Percentiles rank a stretch among this genome's conserved stretches.
These are phyloP conservation scores for Bos javanicus DNA, from an alignment of 2,113 vertebrate genomes.

Conservation along the genomic window DNA sequence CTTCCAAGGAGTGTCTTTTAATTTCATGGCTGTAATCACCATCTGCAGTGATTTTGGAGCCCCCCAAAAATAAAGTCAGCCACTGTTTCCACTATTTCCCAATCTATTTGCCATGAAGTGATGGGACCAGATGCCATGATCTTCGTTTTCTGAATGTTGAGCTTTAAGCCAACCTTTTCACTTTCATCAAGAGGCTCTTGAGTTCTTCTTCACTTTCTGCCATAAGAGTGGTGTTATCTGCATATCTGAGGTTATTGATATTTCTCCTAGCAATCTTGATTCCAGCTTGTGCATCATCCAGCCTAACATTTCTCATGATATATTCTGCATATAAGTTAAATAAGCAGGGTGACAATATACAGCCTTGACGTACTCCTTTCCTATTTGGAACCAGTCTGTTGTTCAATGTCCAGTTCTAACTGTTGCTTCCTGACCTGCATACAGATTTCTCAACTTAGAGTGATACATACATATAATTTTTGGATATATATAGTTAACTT, in stretches of 20 bases:
- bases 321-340: not conserved
- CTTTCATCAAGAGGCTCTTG: not conserved
- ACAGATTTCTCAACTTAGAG: not conserved
- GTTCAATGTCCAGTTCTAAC: not conserved
- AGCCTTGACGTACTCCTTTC: not conserved
- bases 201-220: not conserved
- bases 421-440: not conserved
- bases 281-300: not conserved
- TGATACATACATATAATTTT: not conserved
- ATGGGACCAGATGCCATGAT: not conserved
- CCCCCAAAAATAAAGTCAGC: not conserved
- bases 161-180: not conserved
- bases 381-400: not conserved
- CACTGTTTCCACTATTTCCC: not conserved
- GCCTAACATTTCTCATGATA: not conserved
- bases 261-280: not conserved
- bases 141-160: not conserved
- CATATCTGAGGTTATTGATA: not conserved
- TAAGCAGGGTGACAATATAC: not conserved
- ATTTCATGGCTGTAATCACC: not conserved
- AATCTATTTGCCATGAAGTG: not conserved
- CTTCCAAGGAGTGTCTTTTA: not conserved
- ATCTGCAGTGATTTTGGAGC: not conserved
- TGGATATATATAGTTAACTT: not conserved
- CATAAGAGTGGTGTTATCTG: not conserved